Conservation (phyloP, 2,113 vertebrate species). For the Ranitomeya imitator region DNA sequence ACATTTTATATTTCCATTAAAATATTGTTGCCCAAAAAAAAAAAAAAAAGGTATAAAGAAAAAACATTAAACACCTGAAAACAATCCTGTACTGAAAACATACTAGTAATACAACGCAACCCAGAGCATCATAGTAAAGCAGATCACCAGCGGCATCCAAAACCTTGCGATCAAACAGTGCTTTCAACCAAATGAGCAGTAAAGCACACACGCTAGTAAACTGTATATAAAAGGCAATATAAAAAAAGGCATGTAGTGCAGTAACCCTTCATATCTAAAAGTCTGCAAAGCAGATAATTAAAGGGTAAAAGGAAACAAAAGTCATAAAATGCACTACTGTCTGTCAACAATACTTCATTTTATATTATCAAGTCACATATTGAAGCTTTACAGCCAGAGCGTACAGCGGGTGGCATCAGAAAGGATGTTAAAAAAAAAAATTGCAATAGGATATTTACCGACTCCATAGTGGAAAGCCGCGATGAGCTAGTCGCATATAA, state of each 20-base stretch:
- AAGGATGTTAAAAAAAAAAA: background rate
- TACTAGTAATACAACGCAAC: background rate
- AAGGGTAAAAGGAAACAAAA: background rate
- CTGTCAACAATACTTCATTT: background rate
- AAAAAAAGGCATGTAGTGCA: background rate
- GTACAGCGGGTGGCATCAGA: background rate
- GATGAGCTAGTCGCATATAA: constrained; percentile 39
- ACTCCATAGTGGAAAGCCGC: constrained; percentile 53
- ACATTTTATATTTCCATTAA: too few species aligned
- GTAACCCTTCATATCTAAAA: background rate
- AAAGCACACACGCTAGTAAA: background rate
- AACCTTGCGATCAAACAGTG: background rate
- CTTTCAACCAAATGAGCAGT: background rate
- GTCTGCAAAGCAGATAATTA: background rate
- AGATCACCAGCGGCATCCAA: background rate
- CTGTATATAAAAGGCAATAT: background rate
- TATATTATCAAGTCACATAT: background rate
- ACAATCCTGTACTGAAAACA: background rate
- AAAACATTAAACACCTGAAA: background rate
- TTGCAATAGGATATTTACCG: constrained; percentile 45
- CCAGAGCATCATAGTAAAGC: background rate
- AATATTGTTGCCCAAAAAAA: too few species aligned
- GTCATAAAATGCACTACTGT: background rate
- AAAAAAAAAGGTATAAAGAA: background rate
- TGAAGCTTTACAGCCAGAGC: background rate